Base-by-base conservation (phyloP, 2,797 vertebrate species). In the Thamnophis elegans region DNA sequence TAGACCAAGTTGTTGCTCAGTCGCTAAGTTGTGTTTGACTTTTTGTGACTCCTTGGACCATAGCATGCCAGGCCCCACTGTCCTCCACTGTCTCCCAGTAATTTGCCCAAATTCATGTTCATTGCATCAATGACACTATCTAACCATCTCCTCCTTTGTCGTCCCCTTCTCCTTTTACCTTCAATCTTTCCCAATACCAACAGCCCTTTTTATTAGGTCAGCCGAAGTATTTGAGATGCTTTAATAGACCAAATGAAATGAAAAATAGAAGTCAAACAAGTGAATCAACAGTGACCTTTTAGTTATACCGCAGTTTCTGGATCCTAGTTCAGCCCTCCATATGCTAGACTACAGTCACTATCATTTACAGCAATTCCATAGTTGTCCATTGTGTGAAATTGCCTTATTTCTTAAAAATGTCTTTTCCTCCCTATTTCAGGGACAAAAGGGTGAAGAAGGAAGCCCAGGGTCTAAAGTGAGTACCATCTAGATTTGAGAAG, bases 391-490 rank as follows among this genome's bases (percentile, higher is more conserved):
- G 36, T 85, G 58, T 55, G 36, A 22, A 85, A 36, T 42, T 14
- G 42, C 59, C 11, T 78, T 12, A 12, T 58, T 73, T 42, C 10
- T 25, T 18, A 9, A 85, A 68, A 53, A 12, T 28, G 11, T 42
- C 2, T 55, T 90, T 82, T 58, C 11, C 32, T 42, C 5, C 59
- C 47, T 65, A 62, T 96, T 93, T 2, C 95, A 98, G 98, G 98
- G 98, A 82, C 95, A 96, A 22, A 98, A 97, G 94, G 98, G 98
- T 91, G 97, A 97, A 22, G 96, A 93, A 92, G 98, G 98, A 54
- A 95, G 82, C 36, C 90, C 22, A 0, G 98, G 98, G 0, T 95
- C 97, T 91, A 97, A 97, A 95, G 98, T 98, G 82, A 96, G 97
- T 96, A 65, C 11, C 3, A 14, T 0, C 5, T 5, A 53, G 16